Percentiles rank a stretch among this genome's conserved stretches.
phyloP scores from a whole-genome alignment of 2,888 invertebrate genomes.

The Formica aserva region DNA sequence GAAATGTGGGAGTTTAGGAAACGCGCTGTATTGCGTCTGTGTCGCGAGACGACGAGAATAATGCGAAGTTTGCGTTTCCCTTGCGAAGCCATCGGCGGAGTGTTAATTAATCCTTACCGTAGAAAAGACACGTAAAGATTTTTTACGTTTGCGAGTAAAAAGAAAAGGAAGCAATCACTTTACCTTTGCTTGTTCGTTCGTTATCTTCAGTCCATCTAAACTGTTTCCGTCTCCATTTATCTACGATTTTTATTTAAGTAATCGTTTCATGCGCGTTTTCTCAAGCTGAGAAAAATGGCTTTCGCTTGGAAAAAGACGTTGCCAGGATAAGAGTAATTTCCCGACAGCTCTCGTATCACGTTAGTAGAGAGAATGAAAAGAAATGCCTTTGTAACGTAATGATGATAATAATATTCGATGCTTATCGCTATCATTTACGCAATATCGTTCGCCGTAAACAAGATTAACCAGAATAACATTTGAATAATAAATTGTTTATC shows the following conservation, averaged over 20 bases:
- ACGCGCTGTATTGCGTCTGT: conserved; percentile 30
- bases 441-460: conserved; percentile 23
- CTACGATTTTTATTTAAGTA: conserved; percentile 38
- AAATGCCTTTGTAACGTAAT: conserved; percentile 23
- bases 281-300: conserved; percentile 27
- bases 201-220: neutral
- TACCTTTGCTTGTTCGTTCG: neutral
- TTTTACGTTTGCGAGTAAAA: conserved; percentile 3
- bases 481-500: neutral
- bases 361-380: conserved; percentile 11
- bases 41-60: conserved; percentile 35
- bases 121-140: neutral
- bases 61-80: conserved; percentile 23
- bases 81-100: conserved; percentile 1
- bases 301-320: conserved; percentile 17
- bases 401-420: conserved; percentile 39
- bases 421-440: conserved; percentile 14
- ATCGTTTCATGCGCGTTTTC: conserved; percentile 6
- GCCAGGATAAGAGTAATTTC: conserved; percentile 44
- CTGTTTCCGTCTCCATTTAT: conserved; percentile 25
- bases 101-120: conserved; percentile 35
- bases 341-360: conserved; percentile 8
- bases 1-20: conserved; percentile 8
- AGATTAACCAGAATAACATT: conserved; percentile 24
- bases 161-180: neutral